Evolutionary conservation across 2,797 vertebrate genomes (phyloP).

Genomic region (Eutrigla gurnardus): DNA sequence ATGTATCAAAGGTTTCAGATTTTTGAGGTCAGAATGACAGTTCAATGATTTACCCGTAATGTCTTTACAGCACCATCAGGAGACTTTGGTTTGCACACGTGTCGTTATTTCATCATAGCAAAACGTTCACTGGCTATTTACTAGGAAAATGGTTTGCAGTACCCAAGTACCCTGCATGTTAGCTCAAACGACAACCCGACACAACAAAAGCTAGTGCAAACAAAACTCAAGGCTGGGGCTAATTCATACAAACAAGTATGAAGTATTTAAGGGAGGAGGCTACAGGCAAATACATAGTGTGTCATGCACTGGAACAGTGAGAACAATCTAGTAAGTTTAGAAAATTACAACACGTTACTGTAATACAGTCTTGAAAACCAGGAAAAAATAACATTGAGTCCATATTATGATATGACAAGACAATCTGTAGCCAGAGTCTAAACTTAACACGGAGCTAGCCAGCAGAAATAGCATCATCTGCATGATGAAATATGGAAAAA

Average conservation of each 20-base stretch:
- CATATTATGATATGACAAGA: no score
- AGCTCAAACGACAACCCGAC: background rate
- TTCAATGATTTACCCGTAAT: conserved; percentile 38
- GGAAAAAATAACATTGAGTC: no score
- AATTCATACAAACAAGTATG: background rate
- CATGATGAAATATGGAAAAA: no score
- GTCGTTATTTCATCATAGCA: conserved; percentile 12
- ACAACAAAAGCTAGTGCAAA: conserved; percentile 13
- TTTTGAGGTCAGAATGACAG: background rate
- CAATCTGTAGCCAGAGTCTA: no score
- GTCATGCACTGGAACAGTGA: no score
- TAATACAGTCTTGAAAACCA: no score
- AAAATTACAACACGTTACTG: no score
- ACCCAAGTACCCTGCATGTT: background rate
- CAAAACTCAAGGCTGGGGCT: background rate
- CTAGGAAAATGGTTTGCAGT: background rate
- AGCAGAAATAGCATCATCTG: no score
- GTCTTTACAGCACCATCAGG: background rate
- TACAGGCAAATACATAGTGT: no score
- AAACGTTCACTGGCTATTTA: conserved; percentile 1
- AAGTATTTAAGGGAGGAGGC: background rate
- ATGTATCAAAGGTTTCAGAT: background rate
- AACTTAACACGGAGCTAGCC: no score
- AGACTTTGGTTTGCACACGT: conserved; percentile 4
- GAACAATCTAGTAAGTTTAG: no score